Evolutionary conservation across 2,113 vertebrate species (phyloP), one percentile per base, ranked within the genome.

Genomic region (Campylorhamphus procurvoides): DNA sequence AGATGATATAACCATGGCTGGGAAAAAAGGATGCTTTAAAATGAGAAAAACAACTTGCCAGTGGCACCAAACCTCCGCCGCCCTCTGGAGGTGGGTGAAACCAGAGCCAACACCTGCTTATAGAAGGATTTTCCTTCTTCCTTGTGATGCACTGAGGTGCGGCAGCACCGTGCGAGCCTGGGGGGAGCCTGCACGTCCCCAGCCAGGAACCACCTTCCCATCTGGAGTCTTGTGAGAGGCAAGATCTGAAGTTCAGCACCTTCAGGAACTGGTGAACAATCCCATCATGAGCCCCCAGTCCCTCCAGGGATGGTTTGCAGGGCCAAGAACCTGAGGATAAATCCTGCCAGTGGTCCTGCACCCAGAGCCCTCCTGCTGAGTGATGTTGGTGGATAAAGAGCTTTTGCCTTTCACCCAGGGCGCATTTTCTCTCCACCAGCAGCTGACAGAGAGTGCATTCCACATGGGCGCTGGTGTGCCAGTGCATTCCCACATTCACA

Each of bases 351-450:
- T 1, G 1, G 14, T 16, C 37, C 75, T 11, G 13, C 17, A 6
- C 1, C 8, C 29, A 10, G 25, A 56, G 49, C 67, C 53, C 18
- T 60, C 1, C 0, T 11, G 1, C 4, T 0, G 4, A 33, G 33
- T 5, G 22, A 1, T 37, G 22, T 0, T 13, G 7, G n/a, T 17
- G 0, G 0, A 6, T 29, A 11, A 52, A 52, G 22, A 18, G 50
- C 23, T 60, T 77, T 37, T 22, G 7, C 33, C 64, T 68, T 20
- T 50, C 35, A 3, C 8, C 4, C 15, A 4, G 55, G 64, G 59
- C 0, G 3, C 1, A 0, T 60, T 85, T 58, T 49, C 1, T 27
- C 40, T 3, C 29, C 14, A 3, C 60, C 55, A 68, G 53, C 62
- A 25, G 29, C n/a, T 59, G 82, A 56, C 64, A 42, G 68, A 59